phyloP scores from a whole-genome alignment of 2,113 vertebrate species.

The Laticauda colubrina region DNA sequence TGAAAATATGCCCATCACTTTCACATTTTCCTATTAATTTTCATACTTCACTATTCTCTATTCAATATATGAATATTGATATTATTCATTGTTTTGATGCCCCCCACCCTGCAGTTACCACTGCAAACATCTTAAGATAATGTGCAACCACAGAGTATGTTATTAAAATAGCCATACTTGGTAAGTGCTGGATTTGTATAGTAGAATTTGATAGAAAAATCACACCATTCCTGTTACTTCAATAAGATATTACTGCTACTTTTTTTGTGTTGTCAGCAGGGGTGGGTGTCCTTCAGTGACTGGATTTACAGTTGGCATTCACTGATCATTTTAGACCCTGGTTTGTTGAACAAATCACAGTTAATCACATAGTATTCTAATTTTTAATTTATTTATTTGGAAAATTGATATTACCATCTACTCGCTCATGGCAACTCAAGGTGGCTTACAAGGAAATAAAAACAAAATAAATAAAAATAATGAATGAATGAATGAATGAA shows the following conservation, averaged over 20 bases:
- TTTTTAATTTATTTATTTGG: too few species aligned
- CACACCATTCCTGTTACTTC: not conserved
- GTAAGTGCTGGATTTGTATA: not conserved
- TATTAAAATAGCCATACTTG: not conserved
- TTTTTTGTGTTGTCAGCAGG: not conserved
- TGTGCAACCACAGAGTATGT: not conserved
- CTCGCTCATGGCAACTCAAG: not conserved
- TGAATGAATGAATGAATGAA: too few species aligned
- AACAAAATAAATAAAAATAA: not conserved
- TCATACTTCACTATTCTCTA: conserved; percentile 52
- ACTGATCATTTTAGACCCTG: not conserved
- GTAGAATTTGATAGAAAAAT: not conserved
- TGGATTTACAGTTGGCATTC: not conserved
- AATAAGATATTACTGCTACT: not conserved
- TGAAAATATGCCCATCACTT: conserved; percentile 47
- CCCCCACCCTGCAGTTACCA: not conserved
- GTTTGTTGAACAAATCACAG: not conserved
- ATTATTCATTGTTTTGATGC: not conserved
- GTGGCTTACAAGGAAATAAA: not conserved
- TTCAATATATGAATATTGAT: conserved; percentile 34
- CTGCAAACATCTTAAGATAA: not conserved
- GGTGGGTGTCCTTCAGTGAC: not conserved
- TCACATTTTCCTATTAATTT: conserved; percentile 11
- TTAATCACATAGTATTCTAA: not conserved
- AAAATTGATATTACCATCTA: not conserved